phyloP scores from a whole-genome alignment of 2,113 vertebrate species.

The Noctilio leporinus region DNA sequence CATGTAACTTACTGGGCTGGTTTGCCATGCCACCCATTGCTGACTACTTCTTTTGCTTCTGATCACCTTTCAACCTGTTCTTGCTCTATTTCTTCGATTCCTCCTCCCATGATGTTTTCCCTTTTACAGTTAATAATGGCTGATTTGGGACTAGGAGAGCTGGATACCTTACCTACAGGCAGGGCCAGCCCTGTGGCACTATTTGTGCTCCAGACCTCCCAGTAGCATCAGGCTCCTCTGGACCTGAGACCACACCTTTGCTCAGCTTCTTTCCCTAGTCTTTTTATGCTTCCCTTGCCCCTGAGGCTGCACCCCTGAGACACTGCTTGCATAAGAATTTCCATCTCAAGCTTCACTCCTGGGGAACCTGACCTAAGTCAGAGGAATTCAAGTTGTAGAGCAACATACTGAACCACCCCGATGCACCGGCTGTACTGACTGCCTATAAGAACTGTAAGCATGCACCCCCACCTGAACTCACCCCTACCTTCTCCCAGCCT shows the following conservation, averaged over 20 bases:
- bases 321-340: neutral
- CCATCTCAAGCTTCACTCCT: neutral
- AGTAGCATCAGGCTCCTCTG: neutral
- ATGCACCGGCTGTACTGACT: fast-evolving
- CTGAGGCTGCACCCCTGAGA: neutral
- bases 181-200: too few species aligned
- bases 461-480: fast-evolving
- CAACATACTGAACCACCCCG: neutral
- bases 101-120: neutral
- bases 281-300: neutral
- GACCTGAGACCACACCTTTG: neutral
- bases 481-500: neutral
- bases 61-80: neutral
- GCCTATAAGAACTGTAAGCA: neutral
- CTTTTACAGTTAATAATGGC: neutral
- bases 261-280: neutral
- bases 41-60: neutral
- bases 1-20: neutral
- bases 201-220: neutral
- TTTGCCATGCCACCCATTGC: neutral
- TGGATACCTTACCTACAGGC: neutral
- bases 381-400: neutral
- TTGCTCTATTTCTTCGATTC: neutral
- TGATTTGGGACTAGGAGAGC: neutral
- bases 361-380: neutral